phyloP scores from a whole-genome alignment of 2,797 vertebrate genomes.

The Spinus olivaceus region DNA sequence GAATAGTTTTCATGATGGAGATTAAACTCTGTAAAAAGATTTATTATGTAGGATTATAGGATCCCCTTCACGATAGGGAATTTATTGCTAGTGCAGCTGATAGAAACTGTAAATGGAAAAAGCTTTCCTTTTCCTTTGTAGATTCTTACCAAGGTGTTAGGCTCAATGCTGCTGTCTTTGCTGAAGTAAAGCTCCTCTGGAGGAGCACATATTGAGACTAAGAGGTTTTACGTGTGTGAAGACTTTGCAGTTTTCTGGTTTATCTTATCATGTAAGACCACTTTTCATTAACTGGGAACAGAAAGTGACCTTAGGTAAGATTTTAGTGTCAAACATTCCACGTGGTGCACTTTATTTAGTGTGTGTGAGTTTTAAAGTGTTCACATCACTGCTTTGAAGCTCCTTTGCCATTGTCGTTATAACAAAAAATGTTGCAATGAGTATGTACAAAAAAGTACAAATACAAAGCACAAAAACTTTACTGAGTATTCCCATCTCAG shows the following conservation, averaged over 20 bases:
- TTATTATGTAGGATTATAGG: background rate
- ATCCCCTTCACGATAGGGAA: background rate
- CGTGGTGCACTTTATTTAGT: background rate
- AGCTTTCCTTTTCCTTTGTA: background rate
- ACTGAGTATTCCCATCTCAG: background rate
- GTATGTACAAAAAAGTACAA: background rate
- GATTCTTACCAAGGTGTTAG: background rate
- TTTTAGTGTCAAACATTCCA: background rate
- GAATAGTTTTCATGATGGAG: background rate
- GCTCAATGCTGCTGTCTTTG: background rate
- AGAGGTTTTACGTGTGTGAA: background rate
- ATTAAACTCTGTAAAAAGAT: slow-evolving; percentile 18
- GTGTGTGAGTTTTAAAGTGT: background rate
- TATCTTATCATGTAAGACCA: background rate
- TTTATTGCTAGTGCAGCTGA: background rate
- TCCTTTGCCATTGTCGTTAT: background rate
- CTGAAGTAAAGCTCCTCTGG: background rate
- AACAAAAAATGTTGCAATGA: background rate
- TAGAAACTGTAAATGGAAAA: background rate
- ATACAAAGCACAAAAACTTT: background rate
- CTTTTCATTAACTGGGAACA: background rate
- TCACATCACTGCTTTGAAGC: background rate
- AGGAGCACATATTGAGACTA: background rate
- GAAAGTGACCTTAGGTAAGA: background rate
- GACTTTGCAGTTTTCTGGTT: background rate